Base-by-base conservation (phyloP, 2,797 vertebrate genomes). In the Xenops minutus region DNA sequence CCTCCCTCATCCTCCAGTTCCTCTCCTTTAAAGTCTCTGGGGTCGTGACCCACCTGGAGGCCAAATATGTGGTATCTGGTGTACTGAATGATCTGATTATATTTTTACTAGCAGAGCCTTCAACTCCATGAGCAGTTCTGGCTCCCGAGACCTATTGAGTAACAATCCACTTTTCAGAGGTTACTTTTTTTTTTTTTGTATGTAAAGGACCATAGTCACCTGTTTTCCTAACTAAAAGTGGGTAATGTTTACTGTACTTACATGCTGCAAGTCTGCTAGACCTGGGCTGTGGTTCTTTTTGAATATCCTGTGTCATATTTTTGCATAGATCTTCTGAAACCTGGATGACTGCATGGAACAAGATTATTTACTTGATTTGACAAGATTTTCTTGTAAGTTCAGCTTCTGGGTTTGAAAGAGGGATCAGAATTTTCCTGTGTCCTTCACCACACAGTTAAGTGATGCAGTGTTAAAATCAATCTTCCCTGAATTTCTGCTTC, bases 1-100 rank as follows among this genome's bases (percentile, higher is more conserved):
- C 94, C 94, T 93, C 91, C 88, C 77, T 90, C 94, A 94, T 92
- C 92, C 94, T 95, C 83, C 83, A 51, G 27, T 96, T 96, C 96
- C 94, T 96, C 83, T 96, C 88, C 90, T 96, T 96, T 97, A 96
- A 97, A 96, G 96, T 96, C 85, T 30, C 71, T 77, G 93, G 88
- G 96, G 96, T 96, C 95, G 72, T 95, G 96, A 96, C 96, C 96
- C 43, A 96, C 94, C 96, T 96, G 92, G 94, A 94, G 95, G 96
- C 95, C 91, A 96, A 79, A 91, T 88, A 79, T 79, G 91, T 81
- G 79, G 83, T 96, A 95, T 97, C 91, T 95, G 91, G 85, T 93
- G 64, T 87, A 91, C 80, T 88, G 93, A 95, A 93, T 92, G 83
- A 93, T 93, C 89, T 95, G 91, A 97, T 96, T 91, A 91, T 96